Conservation (phyloP, 2,113 vertebrate species). For the Peucedramus taeniatus region DNA sequence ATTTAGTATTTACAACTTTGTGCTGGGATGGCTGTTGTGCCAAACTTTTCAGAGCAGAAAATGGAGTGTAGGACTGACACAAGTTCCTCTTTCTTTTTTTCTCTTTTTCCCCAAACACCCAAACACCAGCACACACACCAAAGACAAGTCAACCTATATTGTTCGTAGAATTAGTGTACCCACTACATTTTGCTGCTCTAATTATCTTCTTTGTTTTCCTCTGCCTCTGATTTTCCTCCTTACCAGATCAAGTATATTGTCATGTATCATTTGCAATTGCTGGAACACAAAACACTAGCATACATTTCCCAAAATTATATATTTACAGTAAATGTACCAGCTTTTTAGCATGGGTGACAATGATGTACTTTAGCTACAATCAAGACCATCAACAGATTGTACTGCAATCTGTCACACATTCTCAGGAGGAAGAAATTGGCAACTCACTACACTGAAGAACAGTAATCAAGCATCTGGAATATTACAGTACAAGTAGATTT, state of each 20-base stretch:
- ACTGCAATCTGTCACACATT: conserved; percentile 73
- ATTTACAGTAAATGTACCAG: conserved; percentile 28
- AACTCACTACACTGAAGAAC: conserved; percentile 61
- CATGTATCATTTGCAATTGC: background rate
- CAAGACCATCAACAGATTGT: conserved; percentile 73
- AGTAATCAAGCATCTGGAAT: conserved; percentile 75
- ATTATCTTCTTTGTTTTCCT: background rate
- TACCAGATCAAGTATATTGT: background rate
- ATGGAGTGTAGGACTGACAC: background rate
- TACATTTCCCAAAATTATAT: conserved; percentile 26
- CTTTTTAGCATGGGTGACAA: conserved; percentile 26
- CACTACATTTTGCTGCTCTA: background rate
- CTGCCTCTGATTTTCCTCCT: background rate
- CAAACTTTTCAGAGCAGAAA: background rate
- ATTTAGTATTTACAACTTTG: background rate
- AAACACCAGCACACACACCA: background rate
- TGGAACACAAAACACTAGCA: background rate
- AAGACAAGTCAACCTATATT: background rate
- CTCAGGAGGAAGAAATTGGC: conserved; percentile 70
- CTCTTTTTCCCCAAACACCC: background rate
- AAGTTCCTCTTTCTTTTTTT: background rate
- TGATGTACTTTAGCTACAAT: conserved; percentile 55
- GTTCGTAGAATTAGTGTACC: background rate
- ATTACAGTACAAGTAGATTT: conserved; percentile 50
- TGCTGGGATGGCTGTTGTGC: background rate